These are phyloP conservation scores for Ceraclea dissimilis DNA, from an alignment of 2,888 invertebrate species.

Conservation along the genomic window DNA sequence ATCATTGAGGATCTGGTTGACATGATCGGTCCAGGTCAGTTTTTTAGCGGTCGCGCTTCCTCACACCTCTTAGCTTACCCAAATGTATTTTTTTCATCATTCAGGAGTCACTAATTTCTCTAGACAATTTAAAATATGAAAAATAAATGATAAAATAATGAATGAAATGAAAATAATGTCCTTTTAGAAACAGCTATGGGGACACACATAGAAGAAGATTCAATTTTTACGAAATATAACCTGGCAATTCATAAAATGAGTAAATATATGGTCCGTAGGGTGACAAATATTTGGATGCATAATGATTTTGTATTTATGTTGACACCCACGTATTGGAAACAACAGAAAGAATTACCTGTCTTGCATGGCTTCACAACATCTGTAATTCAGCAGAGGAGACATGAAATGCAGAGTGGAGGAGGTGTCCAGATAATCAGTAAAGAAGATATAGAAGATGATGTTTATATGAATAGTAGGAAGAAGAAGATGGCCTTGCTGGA, in stretches of 20 bases:
- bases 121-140: too few species aligned
- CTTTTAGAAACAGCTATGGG: slow-evolving; percentile 6
- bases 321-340: slow-evolving; percentile 41
- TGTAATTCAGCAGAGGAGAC: slow-evolving; percentile 13
- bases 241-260: background rate
- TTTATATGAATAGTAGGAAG: slow-evolving; percentile 27
- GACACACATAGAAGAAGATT: background rate
- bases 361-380: slow-evolving; percentile 14
- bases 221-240: background rate
- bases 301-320: slow-evolving; percentile 45
- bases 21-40: too few species aligned
- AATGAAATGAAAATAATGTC: too few species aligned
- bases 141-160: too few species aligned
- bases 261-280: slow-evolving; percentile 33
- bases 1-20: too few species aligned
- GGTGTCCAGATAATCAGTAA: background rate
- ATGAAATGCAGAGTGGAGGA: background rate
- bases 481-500: slow-evolving; percentile 58
- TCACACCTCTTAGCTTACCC: too few species aligned
- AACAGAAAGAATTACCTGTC: slow-evolving; percentile 33
- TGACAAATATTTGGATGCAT: slow-evolving; percentile 51
- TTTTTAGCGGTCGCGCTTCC: too few species aligned
- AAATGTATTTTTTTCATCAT: too few species aligned
- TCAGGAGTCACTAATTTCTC: too few species aligned
- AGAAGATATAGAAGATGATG: slow-evolving; percentile 5